Conservation (phyloP, 1,140 invertebrate species). For the Cryptotermes secundus region DNA sequence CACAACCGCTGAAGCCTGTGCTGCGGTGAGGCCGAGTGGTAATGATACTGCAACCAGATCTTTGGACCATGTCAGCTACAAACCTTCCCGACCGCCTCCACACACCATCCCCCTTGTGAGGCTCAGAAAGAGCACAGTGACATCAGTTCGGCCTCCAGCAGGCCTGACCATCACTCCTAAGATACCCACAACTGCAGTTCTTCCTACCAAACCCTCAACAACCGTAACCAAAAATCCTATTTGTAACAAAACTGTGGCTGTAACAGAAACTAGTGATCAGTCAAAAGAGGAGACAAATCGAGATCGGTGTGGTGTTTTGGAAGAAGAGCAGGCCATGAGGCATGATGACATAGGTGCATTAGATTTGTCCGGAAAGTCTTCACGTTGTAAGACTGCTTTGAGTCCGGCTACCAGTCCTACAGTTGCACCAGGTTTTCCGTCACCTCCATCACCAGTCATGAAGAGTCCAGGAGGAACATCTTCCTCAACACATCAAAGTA, state of each 20-base stretch:
- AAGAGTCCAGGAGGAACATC: not conserved
- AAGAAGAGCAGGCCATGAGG: not conserved
- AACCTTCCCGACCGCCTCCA: not conserved
- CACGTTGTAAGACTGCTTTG: slow-evolving; percentile 34
- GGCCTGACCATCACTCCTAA: slow-evolving; percentile 27
- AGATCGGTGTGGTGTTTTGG: not conserved
- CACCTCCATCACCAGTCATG: slow-evolving; percentile 8
- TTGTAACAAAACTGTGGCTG: not conserved
- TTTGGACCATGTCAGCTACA: not conserved
- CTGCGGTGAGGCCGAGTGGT: too few species aligned
- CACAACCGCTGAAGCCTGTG: not conserved
- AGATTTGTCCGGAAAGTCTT: slow-evolving; percentile 44
- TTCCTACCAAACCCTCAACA: not conserved
- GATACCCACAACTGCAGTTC: not conserved
- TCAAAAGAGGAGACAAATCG: not conserved
- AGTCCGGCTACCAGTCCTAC: slow-evolving; percentile 35
- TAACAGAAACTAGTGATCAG: not conserved
- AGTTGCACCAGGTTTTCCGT: slow-evolving; percentile 28
- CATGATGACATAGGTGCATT: slow-evolving; percentile 40
- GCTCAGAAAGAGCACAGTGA: slow-evolving; percentile 20
- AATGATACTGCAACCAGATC: not conserved
- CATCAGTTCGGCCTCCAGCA: slow-evolving; percentile 16
- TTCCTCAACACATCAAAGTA: slow-evolving; percentile 34
- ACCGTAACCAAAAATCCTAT: not conserved
- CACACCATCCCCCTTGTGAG: slow-evolving; percentile 27